Evolutionary conservation across 2,797 vertebrate species (phyloP).

Genomic region (Tapirus indicus): DNA sequence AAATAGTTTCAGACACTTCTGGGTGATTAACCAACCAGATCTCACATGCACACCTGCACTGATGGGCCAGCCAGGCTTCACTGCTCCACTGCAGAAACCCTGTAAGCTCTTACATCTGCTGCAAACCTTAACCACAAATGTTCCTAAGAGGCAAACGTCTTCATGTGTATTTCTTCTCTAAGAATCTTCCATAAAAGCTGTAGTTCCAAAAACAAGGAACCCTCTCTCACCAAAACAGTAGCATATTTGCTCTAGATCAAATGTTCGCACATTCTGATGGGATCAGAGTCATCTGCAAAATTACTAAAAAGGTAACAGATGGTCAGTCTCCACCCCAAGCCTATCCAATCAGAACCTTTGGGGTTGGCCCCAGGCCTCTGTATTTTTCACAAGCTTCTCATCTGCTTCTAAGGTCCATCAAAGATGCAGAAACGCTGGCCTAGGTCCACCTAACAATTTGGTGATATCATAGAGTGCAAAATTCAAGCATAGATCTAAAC

Average conservation of each 20-base stretch:
- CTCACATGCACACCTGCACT: background rate
- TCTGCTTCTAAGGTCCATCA: background rate
- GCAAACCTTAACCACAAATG: background rate
- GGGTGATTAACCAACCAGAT: conserved; percentile 1
- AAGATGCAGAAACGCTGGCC: background rate
- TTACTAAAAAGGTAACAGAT: background rate
- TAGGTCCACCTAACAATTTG: background rate
- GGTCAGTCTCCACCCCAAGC: background rate
- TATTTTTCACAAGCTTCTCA: background rate
- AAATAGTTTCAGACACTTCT: conserved; percentile 53
- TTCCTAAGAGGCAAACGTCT: background rate
- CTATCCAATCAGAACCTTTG: background rate
- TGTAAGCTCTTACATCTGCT: background rate
- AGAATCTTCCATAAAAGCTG: background rate
- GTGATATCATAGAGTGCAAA: background rate
- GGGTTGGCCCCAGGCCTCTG: background rate
- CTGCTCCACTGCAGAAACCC: background rate
- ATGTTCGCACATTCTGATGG: background rate
- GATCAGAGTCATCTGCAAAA: background rate
- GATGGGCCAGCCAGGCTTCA: rapidly evolving
- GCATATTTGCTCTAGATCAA: background rate
- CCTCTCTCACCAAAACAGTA: background rate
- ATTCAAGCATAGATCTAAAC: background rate
- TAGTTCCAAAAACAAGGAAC: background rate
- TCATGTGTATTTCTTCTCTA: background rate